These are phyloP conservation scores for Parnassius mnemosyne DNA, from an alignment of 2,888 invertebrate species.

Conservation along the genomic window DNA sequence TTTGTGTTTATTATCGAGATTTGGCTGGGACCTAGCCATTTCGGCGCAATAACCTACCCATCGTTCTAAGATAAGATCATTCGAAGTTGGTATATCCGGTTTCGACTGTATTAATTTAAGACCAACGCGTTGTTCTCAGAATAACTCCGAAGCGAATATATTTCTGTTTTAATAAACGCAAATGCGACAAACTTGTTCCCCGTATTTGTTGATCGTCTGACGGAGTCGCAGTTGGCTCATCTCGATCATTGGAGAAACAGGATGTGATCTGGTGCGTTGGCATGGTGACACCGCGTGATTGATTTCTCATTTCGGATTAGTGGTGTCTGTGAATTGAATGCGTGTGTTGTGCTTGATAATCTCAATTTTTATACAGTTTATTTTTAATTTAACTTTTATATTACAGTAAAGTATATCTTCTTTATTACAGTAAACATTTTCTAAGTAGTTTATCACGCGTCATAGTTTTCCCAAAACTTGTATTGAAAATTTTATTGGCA, in stretches of 20 bases:
- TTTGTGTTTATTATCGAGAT: too few relatives aligned
- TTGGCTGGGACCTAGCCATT: too few relatives aligned
- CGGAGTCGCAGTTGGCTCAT: constrained; percentile 39
- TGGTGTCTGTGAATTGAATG: not conserved
- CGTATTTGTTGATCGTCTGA: constrained; percentile 26
- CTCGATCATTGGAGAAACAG: constrained; percentile 53
- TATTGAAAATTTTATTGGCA: too few relatives aligned
- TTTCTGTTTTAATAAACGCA: constrained; percentile 12
- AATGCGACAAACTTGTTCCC: constrained; percentile 19
- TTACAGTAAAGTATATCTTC: too few relatives aligned
- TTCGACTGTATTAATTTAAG: too few relatives aligned
- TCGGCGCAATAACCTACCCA: too few relatives aligned
- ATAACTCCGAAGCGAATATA: constrained; percentile 12
- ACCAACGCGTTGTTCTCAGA: constrained; percentile 3
- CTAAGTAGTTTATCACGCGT: too few relatives aligned
- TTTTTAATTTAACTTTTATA: not conserved
- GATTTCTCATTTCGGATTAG: constrained; percentile 28
- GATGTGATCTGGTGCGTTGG: constrained; percentile 55
- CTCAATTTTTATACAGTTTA: not conserved
- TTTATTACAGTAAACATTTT: not conserved
- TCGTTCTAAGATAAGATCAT: too few relatives aligned
- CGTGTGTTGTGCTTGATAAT: not conserved
- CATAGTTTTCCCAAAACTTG: too few relatives aligned
- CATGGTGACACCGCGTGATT: constrained; percentile 46
- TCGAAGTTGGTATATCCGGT: too few relatives aligned